Conservation (phyloP, 2,888 invertebrate species). For the Plebejus argus region DNA sequence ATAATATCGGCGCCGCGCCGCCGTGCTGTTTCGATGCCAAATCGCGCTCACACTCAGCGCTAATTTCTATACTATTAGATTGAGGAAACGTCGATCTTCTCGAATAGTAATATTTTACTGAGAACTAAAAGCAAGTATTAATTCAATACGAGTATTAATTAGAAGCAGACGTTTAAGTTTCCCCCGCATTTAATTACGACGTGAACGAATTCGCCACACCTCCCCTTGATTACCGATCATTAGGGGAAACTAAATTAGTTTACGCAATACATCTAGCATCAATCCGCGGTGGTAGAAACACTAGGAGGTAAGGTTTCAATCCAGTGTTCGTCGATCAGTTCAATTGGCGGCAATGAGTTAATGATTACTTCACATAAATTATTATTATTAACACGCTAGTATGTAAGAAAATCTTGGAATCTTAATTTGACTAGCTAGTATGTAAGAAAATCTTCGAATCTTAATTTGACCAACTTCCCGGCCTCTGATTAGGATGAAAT, state of each 20-base stretch:
- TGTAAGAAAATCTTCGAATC: no score
- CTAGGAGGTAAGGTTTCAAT: no score
- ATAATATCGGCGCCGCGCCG: neutral
- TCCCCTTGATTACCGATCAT: neutral
- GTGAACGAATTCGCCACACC: neutral
- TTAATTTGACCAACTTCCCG: no score
- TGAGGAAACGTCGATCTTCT: neutral
- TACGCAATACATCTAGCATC: no score
- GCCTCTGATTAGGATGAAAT: no score
- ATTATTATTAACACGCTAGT: no score
- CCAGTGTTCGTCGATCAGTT: no score
- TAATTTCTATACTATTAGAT: neutral
- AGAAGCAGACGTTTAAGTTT: neutral
- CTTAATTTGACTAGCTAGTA: no score
- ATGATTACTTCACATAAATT: no score
- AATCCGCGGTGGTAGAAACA: no score
- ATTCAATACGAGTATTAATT: neutral
- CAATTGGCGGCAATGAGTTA: no score
- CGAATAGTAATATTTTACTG: neutral
- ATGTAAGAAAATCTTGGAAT: no score
- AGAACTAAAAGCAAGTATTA: neutral
- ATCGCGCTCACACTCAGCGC: neutral
- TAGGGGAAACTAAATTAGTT: neutral
- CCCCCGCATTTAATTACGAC: neutral
- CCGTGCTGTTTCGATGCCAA: neutral